A percentile compares a stretch with the other conserved stretches of the same genome.
Conservation (phyloP, 2,113 vertebrate genomes). For the Malurus cyaneus region DNA sequence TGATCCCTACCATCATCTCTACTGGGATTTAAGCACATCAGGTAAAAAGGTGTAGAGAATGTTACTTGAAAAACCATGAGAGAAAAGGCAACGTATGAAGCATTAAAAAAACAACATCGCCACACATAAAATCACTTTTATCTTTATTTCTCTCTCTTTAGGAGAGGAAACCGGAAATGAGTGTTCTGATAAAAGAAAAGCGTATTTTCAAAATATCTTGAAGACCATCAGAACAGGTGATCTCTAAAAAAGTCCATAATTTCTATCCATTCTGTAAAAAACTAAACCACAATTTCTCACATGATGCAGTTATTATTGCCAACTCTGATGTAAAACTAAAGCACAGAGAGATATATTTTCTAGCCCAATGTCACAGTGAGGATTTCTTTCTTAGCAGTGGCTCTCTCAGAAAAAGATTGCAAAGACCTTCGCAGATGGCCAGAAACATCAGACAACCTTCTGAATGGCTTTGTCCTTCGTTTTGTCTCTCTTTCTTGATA, state of each 20-base stretch:
- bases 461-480: constrained; percentile 55
- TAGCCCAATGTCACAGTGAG: background rate
- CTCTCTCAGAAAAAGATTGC: background rate
- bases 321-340: background rate
- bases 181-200: background rate
- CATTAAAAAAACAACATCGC: background rate
- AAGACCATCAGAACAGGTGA: background rate
- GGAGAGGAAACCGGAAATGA: background rate
- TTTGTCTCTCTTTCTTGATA: background rate
- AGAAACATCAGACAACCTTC: constrained; percentile 39
- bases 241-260: background rate
- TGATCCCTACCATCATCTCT: background rate
- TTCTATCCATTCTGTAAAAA: background rate
- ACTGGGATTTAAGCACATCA: background rate
- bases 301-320: background rate
- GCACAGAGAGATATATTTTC: background rate
- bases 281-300: background rate
- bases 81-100: background rate
- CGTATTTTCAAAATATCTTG: background rate
- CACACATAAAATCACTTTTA: background rate
- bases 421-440: constrained; percentile 1
- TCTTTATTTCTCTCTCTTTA: background rate
- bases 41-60: background rate
- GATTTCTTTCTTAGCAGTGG: background rate
- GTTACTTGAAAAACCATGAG: background rate